Conservation (phyloP, 35 echinoderm and acorn worm genomes). For the Apostichopus californicus region DNA sequence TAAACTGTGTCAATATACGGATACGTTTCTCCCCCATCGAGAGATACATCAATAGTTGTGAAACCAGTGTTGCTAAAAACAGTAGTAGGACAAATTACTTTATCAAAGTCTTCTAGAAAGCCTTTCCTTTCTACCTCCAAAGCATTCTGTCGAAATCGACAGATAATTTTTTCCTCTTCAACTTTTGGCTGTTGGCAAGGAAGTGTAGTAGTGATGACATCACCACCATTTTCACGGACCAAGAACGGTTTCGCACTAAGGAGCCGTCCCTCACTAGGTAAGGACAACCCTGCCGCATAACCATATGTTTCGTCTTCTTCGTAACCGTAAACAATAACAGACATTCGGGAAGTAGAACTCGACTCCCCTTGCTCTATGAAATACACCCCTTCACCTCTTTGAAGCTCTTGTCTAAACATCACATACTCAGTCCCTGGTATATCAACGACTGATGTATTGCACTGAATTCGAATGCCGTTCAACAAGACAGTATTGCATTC, state of each 20-base stretch:
- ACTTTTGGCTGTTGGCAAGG: constrained; percentile 41
- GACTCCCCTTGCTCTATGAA: constrained; percentile 58
- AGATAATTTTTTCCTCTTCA: background rate
- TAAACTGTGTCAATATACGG: constrained; percentile 61
- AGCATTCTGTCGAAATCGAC: constrained; percentile 54
- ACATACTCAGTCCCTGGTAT: constrained; percentile 35
- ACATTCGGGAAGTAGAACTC: constrained; percentile 27
- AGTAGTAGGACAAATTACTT: constrained; percentile 51
- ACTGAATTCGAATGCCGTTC: background rate
- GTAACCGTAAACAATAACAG: constrained; percentile 78
- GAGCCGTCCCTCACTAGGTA: background rate
- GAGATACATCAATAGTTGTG: constrained; percentile 33
- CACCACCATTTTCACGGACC: constrained; percentile 62
- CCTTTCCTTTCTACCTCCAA: background rate
- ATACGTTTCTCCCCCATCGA: constrained; percentile 58
- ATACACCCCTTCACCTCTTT: constrained; percentile 62
- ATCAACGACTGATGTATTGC: background rate
- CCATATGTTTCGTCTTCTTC: constrained; percentile 67
- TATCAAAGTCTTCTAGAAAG: constrained; percentile 8
- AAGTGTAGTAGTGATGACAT: constrained; percentile 48
- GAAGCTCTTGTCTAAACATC: background rate
- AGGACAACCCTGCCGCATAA: background rate
- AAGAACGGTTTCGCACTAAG: constrained; percentile 56
- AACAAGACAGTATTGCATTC: constrained; percentile 30
- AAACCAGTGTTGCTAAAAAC: constrained; percentile 52